Percentiles rank a stretch among this genome's conserved stretches.
Evolutionary conservation across 37 sponge, comb jelly and placozoan genomes (phyloP).

Genomic region (Cliona cf. orientalis): DNA sequence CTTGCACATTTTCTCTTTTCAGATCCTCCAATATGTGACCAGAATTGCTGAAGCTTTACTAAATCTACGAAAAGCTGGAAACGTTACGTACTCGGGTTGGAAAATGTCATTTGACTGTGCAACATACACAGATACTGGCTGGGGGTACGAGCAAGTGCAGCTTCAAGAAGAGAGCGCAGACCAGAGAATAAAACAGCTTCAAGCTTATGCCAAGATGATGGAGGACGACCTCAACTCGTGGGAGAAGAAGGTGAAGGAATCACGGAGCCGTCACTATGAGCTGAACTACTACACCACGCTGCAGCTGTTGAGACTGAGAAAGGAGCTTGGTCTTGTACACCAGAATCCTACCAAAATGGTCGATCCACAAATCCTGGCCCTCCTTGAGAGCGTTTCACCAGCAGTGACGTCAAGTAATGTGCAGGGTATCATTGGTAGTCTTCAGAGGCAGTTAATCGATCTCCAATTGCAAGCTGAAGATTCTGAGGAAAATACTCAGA

Average conservation of each 20-base stretch:
- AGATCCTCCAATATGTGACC: conserved; percentile 43
- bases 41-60: conserved; percentile 46
- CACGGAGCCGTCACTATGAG: conserved; percentile 40
- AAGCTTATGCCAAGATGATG: conserved; percentile 30
- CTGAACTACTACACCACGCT: conserved; percentile 73
- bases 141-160: not conserved
- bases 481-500: not conserved
- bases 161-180: not conserved
- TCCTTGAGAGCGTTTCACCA: conserved; percentile 42
- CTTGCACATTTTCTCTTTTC: not conserved
- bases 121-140: not conserved
- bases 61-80: conserved; percentile 34
- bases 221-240: conserved; percentile 45
- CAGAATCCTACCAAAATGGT: not conserved
- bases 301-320: conserved; percentile 54
- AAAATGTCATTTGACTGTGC: conserved; percentile 27
- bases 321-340: conserved; percentile 38
- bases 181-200: conserved; percentile 17
- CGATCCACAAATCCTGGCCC: conserved; percentile 16
- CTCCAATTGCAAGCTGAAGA: not conserved
- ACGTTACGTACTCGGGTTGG: conserved; percentile 51
- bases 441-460: not conserved
- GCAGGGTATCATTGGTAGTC: not conserved
- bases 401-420: conserved; percentile 10
- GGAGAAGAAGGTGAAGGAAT: conserved; percentile 16